phyloP scores from a whole-genome alignment of 2,888 invertebrate genomes.

The Trissolcus brochymenae region DNA sequence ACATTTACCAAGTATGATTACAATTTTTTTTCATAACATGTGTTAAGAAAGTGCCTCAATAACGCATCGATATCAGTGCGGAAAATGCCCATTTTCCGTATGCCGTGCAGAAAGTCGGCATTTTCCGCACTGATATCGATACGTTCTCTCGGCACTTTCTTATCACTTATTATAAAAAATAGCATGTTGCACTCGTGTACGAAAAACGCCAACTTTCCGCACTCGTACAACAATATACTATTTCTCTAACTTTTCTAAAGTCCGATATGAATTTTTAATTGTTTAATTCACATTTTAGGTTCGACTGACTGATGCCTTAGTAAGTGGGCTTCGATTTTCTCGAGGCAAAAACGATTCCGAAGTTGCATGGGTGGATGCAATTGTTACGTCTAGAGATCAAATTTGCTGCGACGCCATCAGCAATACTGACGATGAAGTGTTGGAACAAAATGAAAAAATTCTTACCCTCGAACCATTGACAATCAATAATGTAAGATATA shows the following conservation, averaged over 20 bases:
- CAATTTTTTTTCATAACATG: background rate
- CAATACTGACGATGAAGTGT: conserved; percentile 77
- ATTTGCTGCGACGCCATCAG: conserved; percentile 79
- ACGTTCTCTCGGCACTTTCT: no score
- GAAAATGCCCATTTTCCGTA: no score
- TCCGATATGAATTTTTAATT: conserved; percentile 13
- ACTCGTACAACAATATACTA: no score
- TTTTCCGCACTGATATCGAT: no score
- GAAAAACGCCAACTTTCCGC: no score
- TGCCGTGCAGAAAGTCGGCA: no score
- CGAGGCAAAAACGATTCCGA: conserved; percentile 91
- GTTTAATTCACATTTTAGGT: conserved; percentile 79
- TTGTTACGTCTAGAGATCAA: conserved; percentile 79
- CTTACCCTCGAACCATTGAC: conserved; percentile 83
- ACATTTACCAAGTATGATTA: conserved; percentile 91
- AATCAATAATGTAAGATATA: conserved; percentile 75
- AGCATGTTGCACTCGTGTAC: no score
- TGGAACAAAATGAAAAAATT: conserved; percentile 78
- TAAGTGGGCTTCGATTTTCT: conserved; percentile 91
- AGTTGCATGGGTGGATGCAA: conserved; percentile 96
- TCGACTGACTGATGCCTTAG: conserved; percentile 92
- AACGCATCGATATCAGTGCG: no score
- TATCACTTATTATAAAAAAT: no score
- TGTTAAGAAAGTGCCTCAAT: no score
- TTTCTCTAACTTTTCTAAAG: background rate